These are phyloP conservation scores for Seriola rivoliana DNA, from an alignment of 2,113 vertebrate genomes.

Conservation along the genomic window DNA sequence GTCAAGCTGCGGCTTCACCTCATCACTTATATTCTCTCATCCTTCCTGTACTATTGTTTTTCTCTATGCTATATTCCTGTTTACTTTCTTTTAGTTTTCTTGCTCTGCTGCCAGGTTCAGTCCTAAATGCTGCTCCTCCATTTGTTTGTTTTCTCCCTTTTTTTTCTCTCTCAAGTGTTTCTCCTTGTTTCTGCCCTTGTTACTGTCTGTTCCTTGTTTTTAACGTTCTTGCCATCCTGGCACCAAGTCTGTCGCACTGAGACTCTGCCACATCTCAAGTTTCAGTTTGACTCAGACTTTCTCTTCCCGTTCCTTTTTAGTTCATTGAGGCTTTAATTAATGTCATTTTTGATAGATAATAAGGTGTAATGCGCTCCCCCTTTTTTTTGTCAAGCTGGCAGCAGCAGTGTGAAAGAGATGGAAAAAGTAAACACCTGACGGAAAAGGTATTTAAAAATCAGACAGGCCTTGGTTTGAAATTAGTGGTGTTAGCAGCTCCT, in stretches of 20 bases:
- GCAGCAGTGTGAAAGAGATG: slow-evolving; percentile 3
- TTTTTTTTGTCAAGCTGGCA: not conserved
- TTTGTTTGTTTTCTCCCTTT: not conserved
- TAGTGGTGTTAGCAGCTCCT: slow-evolving; percentile 43
- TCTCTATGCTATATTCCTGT: slow-evolving; percentile 40
- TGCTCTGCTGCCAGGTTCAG: slow-evolving; percentile 31
- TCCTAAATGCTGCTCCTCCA: slow-evolving; percentile 34
- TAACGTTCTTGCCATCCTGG: slow-evolving; percentile 34
- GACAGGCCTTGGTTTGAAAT: slow-evolving; percentile 49
- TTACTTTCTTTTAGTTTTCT: slow-evolving; percentile 53
- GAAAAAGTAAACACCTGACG: slow-evolving; percentile 41
- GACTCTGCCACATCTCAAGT: slow-evolving; percentile 25
- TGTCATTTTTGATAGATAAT: slow-evolving; percentile 26
- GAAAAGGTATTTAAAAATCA: slow-evolving; percentile 63
- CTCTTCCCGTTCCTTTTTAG: not conserved
- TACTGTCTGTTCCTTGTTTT: slow-evolving; percentile 50
- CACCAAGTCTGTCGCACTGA: slow-evolving; percentile 26
- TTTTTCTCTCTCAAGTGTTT: slow-evolving; percentile 17
- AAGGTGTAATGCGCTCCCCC: not conserved
- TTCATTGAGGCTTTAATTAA: slow-evolving; percentile 37
- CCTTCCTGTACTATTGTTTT: slow-evolving; percentile 37
- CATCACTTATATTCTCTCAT: slow-evolving; percentile 55
- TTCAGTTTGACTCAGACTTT: slow-evolving; percentile 35
- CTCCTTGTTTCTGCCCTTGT: slow-evolving; percentile 51
- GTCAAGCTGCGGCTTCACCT: slow-evolving; percentile 54